Evolutionary conservation across 2,797 vertebrate species (phyloP).

Genomic region (Pangasius larnaudii): DNA sequence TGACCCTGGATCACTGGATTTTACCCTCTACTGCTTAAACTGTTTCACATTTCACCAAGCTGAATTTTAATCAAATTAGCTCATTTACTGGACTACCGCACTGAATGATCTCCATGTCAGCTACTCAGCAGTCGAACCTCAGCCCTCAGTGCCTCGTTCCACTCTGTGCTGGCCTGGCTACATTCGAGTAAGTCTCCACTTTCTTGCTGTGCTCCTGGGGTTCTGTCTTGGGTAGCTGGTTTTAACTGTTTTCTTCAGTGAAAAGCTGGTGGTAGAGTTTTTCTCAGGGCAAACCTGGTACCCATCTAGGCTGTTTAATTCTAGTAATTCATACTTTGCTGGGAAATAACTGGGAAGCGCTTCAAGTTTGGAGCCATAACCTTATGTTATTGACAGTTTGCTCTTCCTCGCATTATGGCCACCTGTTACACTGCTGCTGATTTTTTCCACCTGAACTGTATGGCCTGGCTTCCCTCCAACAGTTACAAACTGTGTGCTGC

Average conservation of each 20-base stretch:
- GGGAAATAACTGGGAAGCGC: not conserved
- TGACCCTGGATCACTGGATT: constrained; percentile 12
- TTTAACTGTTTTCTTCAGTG: not conserved
- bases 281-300: no score
- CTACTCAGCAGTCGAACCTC: not conserved
- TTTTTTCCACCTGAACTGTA: constrained; percentile 6
- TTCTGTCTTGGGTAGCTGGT: not conserved
- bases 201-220: not conserved
- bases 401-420: not conserved
- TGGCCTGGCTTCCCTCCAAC: not conserved
- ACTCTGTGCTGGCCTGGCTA: not conserved
- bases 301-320: not conserved
- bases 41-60: constrained; percentile 8
- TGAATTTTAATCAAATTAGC: constrained; percentile 1
- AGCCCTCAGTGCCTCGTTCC: not conserved
- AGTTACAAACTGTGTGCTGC: not conserved
- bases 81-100: not conserved
- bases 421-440: constrained; percentile 11
- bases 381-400: not conserved
- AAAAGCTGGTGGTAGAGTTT: not conserved
- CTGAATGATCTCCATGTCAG: not conserved
- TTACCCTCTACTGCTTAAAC: not conserved
- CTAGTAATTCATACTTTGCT: not conserved
- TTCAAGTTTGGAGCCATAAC: not conserved
- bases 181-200: not conserved